These are phyloP conservation scores for Sussaba pulchella DNA, from an alignment of 2,888 invertebrate species.

Conservation along the genomic window DNA sequence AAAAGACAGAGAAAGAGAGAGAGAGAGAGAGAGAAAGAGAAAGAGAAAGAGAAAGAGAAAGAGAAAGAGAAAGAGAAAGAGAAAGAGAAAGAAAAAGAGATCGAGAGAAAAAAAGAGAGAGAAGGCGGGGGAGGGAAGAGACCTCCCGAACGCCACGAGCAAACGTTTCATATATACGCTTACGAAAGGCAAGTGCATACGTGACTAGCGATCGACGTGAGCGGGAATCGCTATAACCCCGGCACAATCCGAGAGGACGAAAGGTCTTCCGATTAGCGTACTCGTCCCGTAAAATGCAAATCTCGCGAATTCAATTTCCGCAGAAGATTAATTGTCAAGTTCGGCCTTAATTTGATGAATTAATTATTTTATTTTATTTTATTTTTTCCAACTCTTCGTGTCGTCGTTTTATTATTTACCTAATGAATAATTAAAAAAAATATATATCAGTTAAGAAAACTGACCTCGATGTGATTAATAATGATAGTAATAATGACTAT, in stretches of 20 bases:
- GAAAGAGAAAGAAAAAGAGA: constrained; percentile 2
- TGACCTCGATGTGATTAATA: too few species aligned
- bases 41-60: constrained; percentile 13
- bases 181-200: constrained; percentile 51
- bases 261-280: background rate
- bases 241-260: background rate
- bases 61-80: background rate
- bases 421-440: too few species aligned
- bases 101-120: background rate
- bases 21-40: background rate
- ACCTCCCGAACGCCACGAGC: too few species aligned
- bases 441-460: too few species aligned
- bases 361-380: too few species aligned
- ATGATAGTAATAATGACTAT: too few species aligned
- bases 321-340: background rate
- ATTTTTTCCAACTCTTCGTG: too few species aligned
- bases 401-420: too few species aligned
- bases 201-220: constrained; percentile 51
- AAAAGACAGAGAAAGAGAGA: background rate
- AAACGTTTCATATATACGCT: background rate
- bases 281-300: background rate
- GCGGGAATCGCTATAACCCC: constrained; percentile 36
- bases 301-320: constrained; percentile 6
- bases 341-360: background rate
- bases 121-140: background rate